phyloP scores from a whole-genome alignment of 2,888 invertebrate genomes.

The Cerceris rybyensis region DNA sequence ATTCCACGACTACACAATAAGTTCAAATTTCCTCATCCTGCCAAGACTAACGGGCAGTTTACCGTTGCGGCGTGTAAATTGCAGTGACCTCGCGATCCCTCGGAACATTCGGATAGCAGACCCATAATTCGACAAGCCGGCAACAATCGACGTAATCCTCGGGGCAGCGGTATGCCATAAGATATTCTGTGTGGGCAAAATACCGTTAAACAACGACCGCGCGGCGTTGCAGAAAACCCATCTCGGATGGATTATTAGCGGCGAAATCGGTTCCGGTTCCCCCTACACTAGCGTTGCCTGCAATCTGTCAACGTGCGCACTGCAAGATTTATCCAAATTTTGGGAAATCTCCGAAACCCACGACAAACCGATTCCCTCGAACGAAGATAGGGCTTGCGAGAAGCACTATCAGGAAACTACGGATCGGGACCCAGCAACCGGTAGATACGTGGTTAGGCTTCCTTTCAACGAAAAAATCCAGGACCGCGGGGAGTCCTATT shows the following conservation, averaged over 20 bases:
- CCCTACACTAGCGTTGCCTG: not conserved
- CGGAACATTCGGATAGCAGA: too few species aligned
- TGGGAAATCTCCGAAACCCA: not conserved
- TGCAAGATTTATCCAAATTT: not conserved
- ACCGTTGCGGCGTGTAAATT: too few species aligned
- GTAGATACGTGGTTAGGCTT: not conserved
- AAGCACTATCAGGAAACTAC: not conserved
- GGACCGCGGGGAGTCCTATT: not conserved
- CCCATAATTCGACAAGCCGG: too few species aligned
- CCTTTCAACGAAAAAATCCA: not conserved
- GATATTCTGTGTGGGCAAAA: not conserved
- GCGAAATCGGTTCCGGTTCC: not conserved
- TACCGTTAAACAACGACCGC: not conserved
- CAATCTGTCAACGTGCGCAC: not conserved
- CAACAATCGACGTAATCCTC: not conserved
- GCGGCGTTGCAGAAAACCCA: not conserved
- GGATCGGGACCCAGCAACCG: not conserved
- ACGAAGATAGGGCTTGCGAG: not conserved
- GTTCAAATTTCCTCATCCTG: too few species aligned
- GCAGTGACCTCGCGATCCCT: too few species aligned
- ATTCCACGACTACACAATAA: not conserved
- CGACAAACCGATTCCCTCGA: not conserved
- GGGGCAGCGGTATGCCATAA: not conserved
- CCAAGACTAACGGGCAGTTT: too few species aligned
- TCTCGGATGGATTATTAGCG: not conserved